Evolutionary conservation across 2,797 vertebrate genomes (phyloP), one percentile per base, ranked within the genome.

Genomic region (Trachurus trachurus): DNA sequence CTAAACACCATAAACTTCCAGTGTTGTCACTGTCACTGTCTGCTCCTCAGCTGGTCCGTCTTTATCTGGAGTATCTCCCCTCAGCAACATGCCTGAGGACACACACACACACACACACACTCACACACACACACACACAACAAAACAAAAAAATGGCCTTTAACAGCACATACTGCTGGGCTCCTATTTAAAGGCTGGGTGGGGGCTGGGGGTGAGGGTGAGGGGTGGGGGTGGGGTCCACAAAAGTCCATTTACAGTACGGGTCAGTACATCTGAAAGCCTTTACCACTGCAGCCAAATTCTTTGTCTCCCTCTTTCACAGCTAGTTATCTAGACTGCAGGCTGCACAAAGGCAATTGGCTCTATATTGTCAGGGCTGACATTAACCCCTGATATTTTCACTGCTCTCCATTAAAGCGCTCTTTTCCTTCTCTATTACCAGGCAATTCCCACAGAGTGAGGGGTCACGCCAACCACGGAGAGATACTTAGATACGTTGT

Each of bases 181-280:
- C 45, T 78, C 77, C 85, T 88, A 76, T 93, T 94, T 92, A 89
- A 90, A 92, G 79, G 71, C 65, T 26, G 26, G 56, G 73, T 26
- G 26, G 56, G 73, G 86, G 78, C 31, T 70, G 65, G 50, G 22
- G 60, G 47, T n/a, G 56, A 74, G 86, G 78, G 47, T 22, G 88
- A 87, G 89, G 89, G 81, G 47, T 22, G 88, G 88, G 89, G 89
- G 81, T 47, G 65, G 85, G 78, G 82, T 82, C 80, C 83, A 90
- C 93, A 93, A 94, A 93, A 94, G 94, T 93, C 87, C 80, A 87
- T 93, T 95, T 95, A 95, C 94, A 94, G 95, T 94, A 91, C 77
- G 95, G 95, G 94, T 96, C 95, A 96, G 90, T 93, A 92, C 94
- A 90, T 94, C 92, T 94, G 93, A 96, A 96, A 94, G 93, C 88